Conservation (phyloP, 2,888 invertebrate genomes). For the Neoscelio sp. region DNA sequence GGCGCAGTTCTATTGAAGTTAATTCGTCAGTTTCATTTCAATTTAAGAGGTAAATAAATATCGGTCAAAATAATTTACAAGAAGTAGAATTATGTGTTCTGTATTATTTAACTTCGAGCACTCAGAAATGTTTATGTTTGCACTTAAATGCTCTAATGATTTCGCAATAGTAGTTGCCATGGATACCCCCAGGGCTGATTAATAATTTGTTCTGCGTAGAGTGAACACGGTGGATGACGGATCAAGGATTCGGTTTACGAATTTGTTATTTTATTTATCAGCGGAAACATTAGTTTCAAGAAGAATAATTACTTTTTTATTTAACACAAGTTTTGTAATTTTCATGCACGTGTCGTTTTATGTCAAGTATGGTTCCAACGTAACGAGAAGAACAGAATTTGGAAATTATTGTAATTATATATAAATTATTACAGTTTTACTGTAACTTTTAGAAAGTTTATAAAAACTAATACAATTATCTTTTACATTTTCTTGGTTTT, state of each 20-base stretch:
- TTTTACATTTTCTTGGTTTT: no score
- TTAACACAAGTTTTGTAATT: no score
- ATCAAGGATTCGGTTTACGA: background rate
- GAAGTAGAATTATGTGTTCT: background rate
- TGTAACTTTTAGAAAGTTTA: no score
- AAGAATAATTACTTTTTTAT: background rate
- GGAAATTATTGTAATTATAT: no score
- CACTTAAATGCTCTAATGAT: conserved; percentile 12
- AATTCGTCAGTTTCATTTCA: background rate
- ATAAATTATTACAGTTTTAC: no score
- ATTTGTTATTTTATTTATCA: background rate
- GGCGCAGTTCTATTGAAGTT: background rate
- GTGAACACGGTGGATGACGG: background rate
- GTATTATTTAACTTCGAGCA: background rate
- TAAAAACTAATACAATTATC: no score
- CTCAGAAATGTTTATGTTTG: conserved; percentile 13
- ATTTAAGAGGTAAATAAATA: background rate
- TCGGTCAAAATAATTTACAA: background rate
- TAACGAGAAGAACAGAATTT: no score
- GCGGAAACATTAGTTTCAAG: background rate
- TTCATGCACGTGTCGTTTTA: no score
- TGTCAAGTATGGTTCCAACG: no score
- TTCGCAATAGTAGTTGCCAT: background rate
- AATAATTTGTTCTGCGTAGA: background rate
- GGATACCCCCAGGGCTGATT: background rate